phyloP scores from a whole-genome alignment of 2,888 invertebrate species.

The Strigamia transsilvanica region DNA sequence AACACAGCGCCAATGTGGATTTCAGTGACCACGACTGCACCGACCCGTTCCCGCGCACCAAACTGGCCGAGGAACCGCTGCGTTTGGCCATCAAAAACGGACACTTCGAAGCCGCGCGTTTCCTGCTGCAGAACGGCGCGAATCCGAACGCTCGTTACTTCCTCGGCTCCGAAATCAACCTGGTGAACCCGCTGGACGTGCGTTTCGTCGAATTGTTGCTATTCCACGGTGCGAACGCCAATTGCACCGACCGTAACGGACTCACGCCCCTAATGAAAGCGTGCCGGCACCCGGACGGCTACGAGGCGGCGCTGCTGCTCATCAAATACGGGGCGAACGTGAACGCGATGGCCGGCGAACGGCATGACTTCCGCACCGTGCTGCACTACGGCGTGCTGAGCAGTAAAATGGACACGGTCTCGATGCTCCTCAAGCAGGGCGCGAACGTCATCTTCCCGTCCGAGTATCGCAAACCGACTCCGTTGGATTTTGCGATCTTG shows the following conservation, averaged over 20 bases:
- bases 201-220: conserved; percentile 83
- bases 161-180: conserved; percentile 88
- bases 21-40: conserved; percentile 68
- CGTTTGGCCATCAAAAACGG: conserved; percentile 86
- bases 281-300: conserved; percentile 69
- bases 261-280: conserved; percentile 87
- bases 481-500: conserved; percentile 84
- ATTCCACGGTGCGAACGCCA: conserved; percentile 86
- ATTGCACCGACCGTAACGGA: conserved; percentile 85
- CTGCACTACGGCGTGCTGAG: conserved; percentile 87
- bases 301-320: conserved; percentile 78
- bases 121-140: conserved; percentile 83
- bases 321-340: conserved; percentile 84
- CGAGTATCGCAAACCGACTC: conserved; percentile 76
- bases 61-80: conserved; percentile 79
- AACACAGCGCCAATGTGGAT: conserved; percentile 81
- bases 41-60: conserved; percentile 61
- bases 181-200: conserved; percentile 78
- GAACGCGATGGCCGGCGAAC: conserved; percentile 83
- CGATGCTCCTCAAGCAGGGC: conserved; percentile 82
- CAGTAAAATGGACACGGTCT: conserved; percentile 75
- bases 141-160: conserved; percentile 92
- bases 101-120: conserved; percentile 72
- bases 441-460: conserved; percentile 73
- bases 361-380: conserved; percentile 86